Base-by-base conservation (phyloP, 2,797 vertebrate species). In the Anguilla megastoma region DNA sequence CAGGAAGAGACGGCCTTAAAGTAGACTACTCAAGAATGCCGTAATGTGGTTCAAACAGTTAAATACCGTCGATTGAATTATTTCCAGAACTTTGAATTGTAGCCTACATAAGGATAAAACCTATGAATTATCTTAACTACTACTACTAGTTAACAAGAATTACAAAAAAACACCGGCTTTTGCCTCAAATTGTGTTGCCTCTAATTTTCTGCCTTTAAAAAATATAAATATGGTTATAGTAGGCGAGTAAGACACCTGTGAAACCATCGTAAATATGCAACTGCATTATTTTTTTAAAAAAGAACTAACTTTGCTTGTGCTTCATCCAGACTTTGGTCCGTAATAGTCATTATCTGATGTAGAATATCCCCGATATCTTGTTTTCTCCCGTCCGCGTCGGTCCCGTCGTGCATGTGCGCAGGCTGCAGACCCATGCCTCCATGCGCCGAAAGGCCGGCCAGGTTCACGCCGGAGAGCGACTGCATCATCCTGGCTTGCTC, bases 311-410 rank as follows among this genome's bases (percentile, higher is more conserved):
- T 98, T 96, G 97, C 97, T 95, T 98, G 97, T 89, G 97, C 97
- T 94, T 97, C 97, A 92, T 97, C 97, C 97, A 98, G 92, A 95
- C 97, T 97, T 96, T 97, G 97, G 95, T 98, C 97, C 88, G 97
- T 97, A 95, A 98, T 97, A 95, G 97, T 97, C 97, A 97, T 97
- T 93, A 98, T 97, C 95, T 97, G 97, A 91, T 97, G 97, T 71
- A 98, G 96, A 94, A 98, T 97, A 94, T 97, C 96, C 87, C 97
- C 97, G 93, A 97, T 97, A 95, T 97, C 97, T 93, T 97, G 97
- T 93, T 97, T 97, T 91, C 97, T 96, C 91, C 94, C 95, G 94
- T 97, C 96, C 93, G 95, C 96, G 92, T 97, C 97, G 89, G 95
- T 93, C 92, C 96, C 96, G 89, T 97, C 96, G 90, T 97, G 96